Conservation (phyloP, 2,113 vertebrate species). For the cattle (Bos taurus) region ARS-UCD2.0 NC_037332.1:27779501-27780000, state of each 20-base stretch:
- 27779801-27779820: neutral
- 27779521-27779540: neutral
- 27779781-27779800: neutral
- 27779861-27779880: neutral
- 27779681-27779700: accelerated
- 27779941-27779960: neutral
- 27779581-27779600: neutral
- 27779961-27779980: neutral
- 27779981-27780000: neutral
- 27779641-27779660: neutral
- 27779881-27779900: neutral
- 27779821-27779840: neutral
- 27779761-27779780: neutral
- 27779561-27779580: neutral
- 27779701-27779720: neutral
- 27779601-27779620: neutral
- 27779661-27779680: neutral
- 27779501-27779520: neutral
- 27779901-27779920: too few species aligned
- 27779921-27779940: too few species aligned
- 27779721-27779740: neutral
- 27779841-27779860: neutral
- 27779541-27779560: neutral
- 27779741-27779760: neutral
- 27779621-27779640: neutral